Conservation (phyloP, 2,797 vertebrate genomes). For the Chromis chromis region DNA sequence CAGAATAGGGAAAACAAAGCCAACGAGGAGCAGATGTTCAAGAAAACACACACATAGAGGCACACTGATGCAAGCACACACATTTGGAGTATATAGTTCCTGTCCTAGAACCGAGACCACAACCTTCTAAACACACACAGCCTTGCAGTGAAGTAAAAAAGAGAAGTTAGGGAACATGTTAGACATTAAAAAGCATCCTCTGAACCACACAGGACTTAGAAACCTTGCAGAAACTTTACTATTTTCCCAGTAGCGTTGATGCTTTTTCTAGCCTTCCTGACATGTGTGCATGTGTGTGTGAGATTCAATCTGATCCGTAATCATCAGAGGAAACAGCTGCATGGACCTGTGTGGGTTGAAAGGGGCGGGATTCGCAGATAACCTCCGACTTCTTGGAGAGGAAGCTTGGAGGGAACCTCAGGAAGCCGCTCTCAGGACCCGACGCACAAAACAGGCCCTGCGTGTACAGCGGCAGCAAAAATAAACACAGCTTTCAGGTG, state of each 20-base stretch:
- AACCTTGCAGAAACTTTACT: constrained; percentile 21
- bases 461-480: constrained; percentile 46
- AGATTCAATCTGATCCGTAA: constrained; percentile 52
- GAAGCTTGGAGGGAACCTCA: constrained; percentile 77
- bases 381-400: constrained; percentile 78
- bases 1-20: constrained; percentile 75
- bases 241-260: constrained; percentile 15
- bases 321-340: constrained; percentile 84
- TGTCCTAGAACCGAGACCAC: constrained; percentile 42
- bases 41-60: constrained; percentile 38
- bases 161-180: constrained; percentile 20
- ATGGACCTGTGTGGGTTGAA: constrained; percentile 53
- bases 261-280: constrained; percentile 38
- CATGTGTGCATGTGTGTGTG: constrained; percentile 19
- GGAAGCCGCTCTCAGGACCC: constrained; percentile 74
- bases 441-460: constrained; percentile 62
- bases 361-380: constrained; percentile 70
- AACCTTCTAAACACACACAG: constrained; percentile 32
- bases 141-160: constrained; percentile 29
- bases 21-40: constrained; percentile 85
- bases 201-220: constrained; percentile 11
- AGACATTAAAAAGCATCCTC: constrained; percentile 29
- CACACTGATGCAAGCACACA: constrained; percentile 26
- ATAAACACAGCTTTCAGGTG: constrained; percentile 75
- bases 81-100: constrained; percentile 34